Evolutionary conservation across 2,797 vertebrate species (phyloP), one percentile per base, ranked within the genome.

Genomic region (Diglossa cyanea): DNA sequence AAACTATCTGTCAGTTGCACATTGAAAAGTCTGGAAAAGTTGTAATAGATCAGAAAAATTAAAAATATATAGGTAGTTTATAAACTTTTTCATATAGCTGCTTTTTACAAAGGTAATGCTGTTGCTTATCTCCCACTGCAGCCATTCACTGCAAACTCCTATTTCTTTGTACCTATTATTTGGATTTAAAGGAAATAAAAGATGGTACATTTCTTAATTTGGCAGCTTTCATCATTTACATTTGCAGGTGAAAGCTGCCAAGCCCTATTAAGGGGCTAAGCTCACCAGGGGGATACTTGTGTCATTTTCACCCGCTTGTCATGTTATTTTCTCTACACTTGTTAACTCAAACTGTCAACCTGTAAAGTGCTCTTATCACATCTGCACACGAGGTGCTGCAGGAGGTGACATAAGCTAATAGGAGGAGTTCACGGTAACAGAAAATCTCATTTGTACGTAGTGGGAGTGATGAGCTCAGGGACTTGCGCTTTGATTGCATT

Each of bases 321-420:
- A 35, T 71, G 26, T 82, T 88, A 74, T 68, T 88, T 96, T 86
- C 92, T 79, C 58, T 86, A 37, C 26, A 18, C 51, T 88, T 70
- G 58, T 50, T 96, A 96, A 96, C 45, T 76, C 5, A 4, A 93
- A 90, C 76, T 97, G 97, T 97, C 97, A 97, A 86, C 85, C 85
- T 95, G 57, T 85, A 50, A 96, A 97, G 84, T 80, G 73, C 67
- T 95, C 82, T 63, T 81, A 35, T 2, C 96, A 91, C 94, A 82
- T 92, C 93, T 90, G 80, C 65, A 74, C 70, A 55, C 42, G 55
- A 93, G 58, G 87, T 92, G 80, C 91, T 94, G 68, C 61, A 68
- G 68, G 60, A 96, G 92, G 86, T 95, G 94, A 88, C 95, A 96
- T 54, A 65, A 93, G 62, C 85, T 94, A 95, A 96, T 95, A 72